Base-by-base conservation (phyloP, 2,888 invertebrate genomes). In the Calephelis perditalis region DNA sequence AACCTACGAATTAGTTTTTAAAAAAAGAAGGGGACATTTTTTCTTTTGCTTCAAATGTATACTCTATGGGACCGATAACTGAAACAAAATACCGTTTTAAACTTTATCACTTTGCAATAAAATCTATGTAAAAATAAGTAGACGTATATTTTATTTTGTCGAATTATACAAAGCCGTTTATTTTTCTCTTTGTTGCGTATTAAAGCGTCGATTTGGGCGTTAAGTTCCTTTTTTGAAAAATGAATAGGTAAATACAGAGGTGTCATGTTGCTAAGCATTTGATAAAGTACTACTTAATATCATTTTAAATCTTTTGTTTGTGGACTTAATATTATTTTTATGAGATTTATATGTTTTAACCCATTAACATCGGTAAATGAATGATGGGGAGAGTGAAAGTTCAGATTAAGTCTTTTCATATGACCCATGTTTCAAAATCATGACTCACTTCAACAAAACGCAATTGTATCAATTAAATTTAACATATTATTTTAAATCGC, bases 171-270 rank as follows among this genome's bases (percentile, higher is more conserved):
- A 89, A 88, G 86, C 84, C 86, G 88, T 88, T 89, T 90, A 90
- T 88, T 87, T 86, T 84, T 82, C 81, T 81, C 81, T 87, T 88
- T 89, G 89, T 89, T 66, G 73, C 71, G 76, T 82, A 85, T 88
- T 87, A 87, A 82, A 76, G 82, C 81, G 81, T 81, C 87, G 87
- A 89, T 89, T 87, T 89, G 88, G 89, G 89, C 87, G 89, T 89
- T 85, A 84, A 86, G 84, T 87, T 88, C 85, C 82, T 82, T 86
- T 86, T 88, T 86, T 79, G 79, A 78, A 79, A 87, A 89, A 89
- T 89, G 89, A 88, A 90, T 88, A 89, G 88, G 86, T 88, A 89
- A 90, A 90, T 88, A 89, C 82, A 83, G 77, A 69, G 75, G 84
- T 73, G 72, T 89, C 89, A 67, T 72, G 73, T 89, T 89, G 78